A percentile compares a stretch with the other conserved stretches of the same genome.
Conservation (phyloP, 2,888 invertebrate genomes). For the Eristalinus sepulchralis region DNA sequence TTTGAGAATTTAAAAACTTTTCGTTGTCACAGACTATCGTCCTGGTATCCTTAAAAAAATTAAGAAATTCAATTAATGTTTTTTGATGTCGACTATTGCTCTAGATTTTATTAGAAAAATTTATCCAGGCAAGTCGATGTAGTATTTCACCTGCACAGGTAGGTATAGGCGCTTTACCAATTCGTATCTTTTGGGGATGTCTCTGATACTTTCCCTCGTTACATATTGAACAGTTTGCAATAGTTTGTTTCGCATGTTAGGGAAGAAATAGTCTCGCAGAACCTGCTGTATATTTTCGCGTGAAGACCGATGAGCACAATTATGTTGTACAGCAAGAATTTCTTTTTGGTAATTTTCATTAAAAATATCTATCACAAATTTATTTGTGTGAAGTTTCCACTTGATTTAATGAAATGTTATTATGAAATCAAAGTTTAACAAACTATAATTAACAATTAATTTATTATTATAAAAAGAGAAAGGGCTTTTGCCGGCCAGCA, state of each 20-base stretch:
- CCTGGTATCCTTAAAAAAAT: constrained; percentile 8
- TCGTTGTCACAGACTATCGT: constrained; percentile 30
- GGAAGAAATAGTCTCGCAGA: constrained; percentile 22
- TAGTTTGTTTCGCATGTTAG: constrained; percentile 13
- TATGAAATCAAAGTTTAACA: no score
- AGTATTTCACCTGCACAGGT: not conserved
- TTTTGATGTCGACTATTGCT: not conserved
- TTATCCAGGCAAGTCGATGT: constrained; percentile 22
- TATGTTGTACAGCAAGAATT: constrained; percentile 17
- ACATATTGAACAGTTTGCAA: constrained; percentile 22
- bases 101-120: not conserved
- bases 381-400: constrained; percentile 6
- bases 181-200: not conserved
- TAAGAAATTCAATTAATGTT: constrained; percentile 12
- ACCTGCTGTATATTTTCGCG: constrained; percentile 23
- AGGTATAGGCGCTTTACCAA: not conserved
- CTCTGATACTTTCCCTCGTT: constrained; percentile 31
- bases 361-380: constrained; percentile 20
- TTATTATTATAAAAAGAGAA: no score
- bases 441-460: no score
- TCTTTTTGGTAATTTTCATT: constrained; percentile 22
- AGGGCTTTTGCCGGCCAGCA: no score
- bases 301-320: constrained; percentile 30
- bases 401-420: no score
- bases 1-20: constrained; percentile 16